Evolutionary conservation across 2,797 vertebrate species (phyloP), one percentile per base, ranked within the genome.

Genomic region (Aldrovandia affinis): DNA sequence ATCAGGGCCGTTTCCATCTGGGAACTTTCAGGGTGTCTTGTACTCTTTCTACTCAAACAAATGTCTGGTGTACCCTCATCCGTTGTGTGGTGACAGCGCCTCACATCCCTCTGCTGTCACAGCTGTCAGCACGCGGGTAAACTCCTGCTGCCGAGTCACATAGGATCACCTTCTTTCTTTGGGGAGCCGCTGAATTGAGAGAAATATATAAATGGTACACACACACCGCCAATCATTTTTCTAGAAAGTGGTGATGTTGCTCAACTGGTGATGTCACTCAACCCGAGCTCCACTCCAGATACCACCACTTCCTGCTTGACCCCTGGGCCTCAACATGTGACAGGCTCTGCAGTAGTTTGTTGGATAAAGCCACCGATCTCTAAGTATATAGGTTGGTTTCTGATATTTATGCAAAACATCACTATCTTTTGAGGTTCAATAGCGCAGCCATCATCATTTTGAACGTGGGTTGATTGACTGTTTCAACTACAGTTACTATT

Each of bases 1-100:
- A 30, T 55, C 33, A 57, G 78, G 83, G 78, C 50, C 39, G 61
- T 42, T 81, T 68, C 36, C 28, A 36, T 73, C 39, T 33, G 65
- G 50, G 79, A 70, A 39, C 80, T 39, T 81, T 75, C 68, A 81
- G 84, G 55, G 70, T 47, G 80, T 59, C 39, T 20, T 44, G 68
- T 28, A 39, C 77, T 65, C 36, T 82, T 54, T 77, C 33, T 79
- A 52, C 20, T 65, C 12, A 25, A 65, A 20, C 39, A 81, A 52
- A 55, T 55, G 33, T 55, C 4, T 25, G 12, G 61, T 36, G 33
- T 14, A 18, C 57, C n/a, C 52, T 82, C 50, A 54, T 50, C 42
- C 63, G 28, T 30, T 54, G 20, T 63, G 14, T 57, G 55, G 55
- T 77, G 30, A 68, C n/a, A 50, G 83, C 47, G 14, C 42, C 30